Evolutionary conservation across 2,888 invertebrate species (phyloP).

Genomic region (Anthoptus insignis): DNA sequence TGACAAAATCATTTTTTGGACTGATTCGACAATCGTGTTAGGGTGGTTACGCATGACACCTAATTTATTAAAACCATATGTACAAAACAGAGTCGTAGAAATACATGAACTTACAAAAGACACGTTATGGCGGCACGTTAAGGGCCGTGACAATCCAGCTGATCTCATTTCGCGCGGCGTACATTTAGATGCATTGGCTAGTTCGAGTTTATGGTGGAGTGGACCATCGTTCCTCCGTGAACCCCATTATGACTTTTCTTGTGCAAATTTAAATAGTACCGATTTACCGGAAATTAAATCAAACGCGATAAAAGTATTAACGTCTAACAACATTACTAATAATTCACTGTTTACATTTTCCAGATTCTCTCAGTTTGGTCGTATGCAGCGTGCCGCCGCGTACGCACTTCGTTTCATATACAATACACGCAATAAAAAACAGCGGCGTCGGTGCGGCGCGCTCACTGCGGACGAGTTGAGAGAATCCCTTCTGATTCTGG

Average conservation of each 20-base stretch:
- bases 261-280: neutral
- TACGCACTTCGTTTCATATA: slow-evolving; percentile 35
- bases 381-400: slow-evolving; percentile 28
- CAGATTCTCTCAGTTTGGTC: slow-evolving; percentile 36
- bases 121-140: neutral
- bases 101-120: slow-evolving; percentile 43
- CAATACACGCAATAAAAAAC: slow-evolving; percentile 23
- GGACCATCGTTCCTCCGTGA: slow-evolving; percentile 13
- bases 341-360: slow-evolving; percentile 22
- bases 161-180: slow-evolving; percentile 22
- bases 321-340: neutral
- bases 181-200: slow-evolving; percentile 1
- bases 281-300: slow-evolving; percentile 22
- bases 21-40: slow-evolving; percentile 49
- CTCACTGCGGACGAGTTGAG: slow-evolving; percentile 34
- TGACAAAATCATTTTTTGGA: slow-evolving; percentile 42
- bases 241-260: slow-evolving; percentile 9
- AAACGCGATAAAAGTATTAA: slow-evolving; percentile 5
- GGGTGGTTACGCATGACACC: slow-evolving; percentile 48
- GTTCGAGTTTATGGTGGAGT: slow-evolving; percentile 22
- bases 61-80: slow-evolving; percentile 47
- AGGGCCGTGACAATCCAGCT: neutral
- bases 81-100: slow-evolving; percentile 46
- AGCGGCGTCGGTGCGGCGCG: slow-evolving; percentile 8
- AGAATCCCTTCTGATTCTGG: slow-evolving; percentile 3